Percentiles rank a stretch among this genome's conserved stretches.
These are phyloP conservation scores for Drosophila pandora DNA, from an alignment of 1,140 invertebrate species.

Conservation along the genomic window DNA sequence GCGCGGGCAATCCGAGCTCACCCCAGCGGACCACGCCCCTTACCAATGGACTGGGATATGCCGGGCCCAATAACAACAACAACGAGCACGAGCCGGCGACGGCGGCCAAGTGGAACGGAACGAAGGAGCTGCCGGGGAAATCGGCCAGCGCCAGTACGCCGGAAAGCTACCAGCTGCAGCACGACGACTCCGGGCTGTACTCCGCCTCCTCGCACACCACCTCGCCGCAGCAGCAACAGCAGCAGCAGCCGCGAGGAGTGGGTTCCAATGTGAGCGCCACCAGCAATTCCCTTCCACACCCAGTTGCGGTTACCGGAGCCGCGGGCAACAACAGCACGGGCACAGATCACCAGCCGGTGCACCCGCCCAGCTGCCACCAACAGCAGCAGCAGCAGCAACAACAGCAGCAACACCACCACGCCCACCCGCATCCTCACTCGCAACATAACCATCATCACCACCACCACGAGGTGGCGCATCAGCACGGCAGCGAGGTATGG, in stretches of 20 bases:
- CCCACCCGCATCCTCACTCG: slow-evolving; percentile 58
- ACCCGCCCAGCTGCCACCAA: slow-evolving; percentile 56
- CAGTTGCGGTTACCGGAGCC: slow-evolving; percentile 23
- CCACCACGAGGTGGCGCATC: slow-evolving; percentile 43
- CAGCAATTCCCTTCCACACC: slow-evolving; percentile 51
- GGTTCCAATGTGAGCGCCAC: slow-evolving; percentile 65
- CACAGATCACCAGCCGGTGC: slow-evolving; percentile 49
- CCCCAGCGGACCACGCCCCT: slow-evolving; percentile 72
- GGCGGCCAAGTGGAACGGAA: slow-evolving; percentile 78
- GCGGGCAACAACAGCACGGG: slow-evolving; percentile 46
- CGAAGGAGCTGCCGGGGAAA: slow-evolving; percentile 55
- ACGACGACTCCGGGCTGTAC: slow-evolving; percentile 79
- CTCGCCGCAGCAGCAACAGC: slow-evolving; percentile 70
- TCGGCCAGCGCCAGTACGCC: slow-evolving; percentile 68
- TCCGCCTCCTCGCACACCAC: slow-evolving; percentile 80
- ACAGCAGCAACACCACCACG: slow-evolving; percentile 46
- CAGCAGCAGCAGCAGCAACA: slow-evolving; percentile 53
- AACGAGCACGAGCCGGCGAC: slow-evolving; percentile 58
- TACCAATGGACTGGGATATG: slow-evolving; percentile 69
- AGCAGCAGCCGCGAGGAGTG: slow-evolving; percentile 62
- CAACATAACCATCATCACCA: slow-evolving; percentile 54
- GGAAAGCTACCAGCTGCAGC: slow-evolving; percentile 75
- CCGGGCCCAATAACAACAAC: slow-evolving; percentile 59
- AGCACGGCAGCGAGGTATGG: slow-evolving; percentile 83
- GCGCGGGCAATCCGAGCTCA: slow-evolving; percentile 74